Evolutionary conservation across 1,140 invertebrate species (phyloP).

Genomic region (Aleiodes sp.): DNA sequence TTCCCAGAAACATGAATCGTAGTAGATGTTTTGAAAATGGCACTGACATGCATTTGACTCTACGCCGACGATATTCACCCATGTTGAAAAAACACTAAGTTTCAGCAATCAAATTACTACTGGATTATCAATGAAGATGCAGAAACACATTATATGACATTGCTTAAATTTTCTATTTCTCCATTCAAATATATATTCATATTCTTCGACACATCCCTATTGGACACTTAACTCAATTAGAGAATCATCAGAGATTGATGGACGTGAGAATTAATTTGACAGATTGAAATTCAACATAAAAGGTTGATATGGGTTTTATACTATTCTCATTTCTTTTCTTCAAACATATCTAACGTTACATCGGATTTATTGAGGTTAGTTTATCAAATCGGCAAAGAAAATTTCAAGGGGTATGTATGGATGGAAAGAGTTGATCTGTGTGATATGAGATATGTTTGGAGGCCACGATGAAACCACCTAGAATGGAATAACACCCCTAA

Average conservation of each 20-base stretch:
- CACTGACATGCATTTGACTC: too few species aligned
- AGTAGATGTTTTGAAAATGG: too few species aligned
- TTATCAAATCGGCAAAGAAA: conserved; percentile 9
- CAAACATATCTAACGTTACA: background rate
- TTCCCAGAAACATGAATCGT: background rate
- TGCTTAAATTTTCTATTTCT: too few species aligned
- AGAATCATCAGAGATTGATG: background rate
- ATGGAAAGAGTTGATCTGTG: background rate
- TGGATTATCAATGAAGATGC: too few species aligned
- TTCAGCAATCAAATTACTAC: too few species aligned
- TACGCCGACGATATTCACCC: too few species aligned
- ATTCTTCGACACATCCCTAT: background rate
- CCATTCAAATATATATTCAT: too few species aligned
- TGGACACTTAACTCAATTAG: background rate
- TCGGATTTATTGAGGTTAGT: conserved; percentile 13
- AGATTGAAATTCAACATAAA: background rate
- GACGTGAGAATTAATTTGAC: background rate
- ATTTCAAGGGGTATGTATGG: conserved; percentile 19
- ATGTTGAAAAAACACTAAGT: too few species aligned
- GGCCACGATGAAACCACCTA: conserved; percentile 19
- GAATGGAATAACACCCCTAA: conserved; percentile 30
- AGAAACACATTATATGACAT: too few species aligned
- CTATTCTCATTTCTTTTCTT: background rate
- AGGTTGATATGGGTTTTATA: background rate
- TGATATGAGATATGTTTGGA: conserved; percentile 23